These are phyloP conservation scores for Hypomecis punctinalis DNA, from an alignment of 2,888 invertebrate genomes.

Conservation along the genomic window DNA sequence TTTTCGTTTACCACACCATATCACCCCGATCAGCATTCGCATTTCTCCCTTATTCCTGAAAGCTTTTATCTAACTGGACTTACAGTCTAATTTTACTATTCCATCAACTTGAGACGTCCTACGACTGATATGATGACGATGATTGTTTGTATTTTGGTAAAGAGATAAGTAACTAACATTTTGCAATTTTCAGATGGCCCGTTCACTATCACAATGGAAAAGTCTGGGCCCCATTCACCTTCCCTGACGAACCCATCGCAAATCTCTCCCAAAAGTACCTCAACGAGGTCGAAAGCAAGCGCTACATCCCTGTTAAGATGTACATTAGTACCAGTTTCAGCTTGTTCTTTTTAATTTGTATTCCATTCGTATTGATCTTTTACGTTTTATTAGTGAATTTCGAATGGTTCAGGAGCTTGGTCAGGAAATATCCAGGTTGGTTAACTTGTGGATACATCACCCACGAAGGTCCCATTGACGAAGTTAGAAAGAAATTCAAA, in stretches of 20 bases:
- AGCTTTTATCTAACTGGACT: too few relatives aligned
- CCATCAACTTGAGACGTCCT: too few relatives aligned
- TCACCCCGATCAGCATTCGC: too few relatives aligned
- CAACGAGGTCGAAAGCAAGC: neutral
- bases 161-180: too few relatives aligned
- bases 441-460: neutral
- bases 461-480: neutral
- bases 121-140: too few relatives aligned
- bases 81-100: too few relatives aligned
- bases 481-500: neutral
- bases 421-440: neutral
- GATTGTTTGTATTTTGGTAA: too few relatives aligned
- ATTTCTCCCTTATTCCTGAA: too few relatives aligned
- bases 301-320: neutral
- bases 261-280: neutral
- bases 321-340: neutral
- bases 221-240: neutral
- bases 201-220: neutral
- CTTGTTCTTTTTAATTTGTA: neutral
- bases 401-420: neutral
- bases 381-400: neutral
- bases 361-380: neutral
- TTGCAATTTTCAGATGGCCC: neutral
- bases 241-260: neutral
- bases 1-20: too few relatives aligned